These are phyloP conservation scores for Drosophila obscura DNA, from an alignment of 1,140 invertebrate species.

Conservation along the genomic window DNA sequence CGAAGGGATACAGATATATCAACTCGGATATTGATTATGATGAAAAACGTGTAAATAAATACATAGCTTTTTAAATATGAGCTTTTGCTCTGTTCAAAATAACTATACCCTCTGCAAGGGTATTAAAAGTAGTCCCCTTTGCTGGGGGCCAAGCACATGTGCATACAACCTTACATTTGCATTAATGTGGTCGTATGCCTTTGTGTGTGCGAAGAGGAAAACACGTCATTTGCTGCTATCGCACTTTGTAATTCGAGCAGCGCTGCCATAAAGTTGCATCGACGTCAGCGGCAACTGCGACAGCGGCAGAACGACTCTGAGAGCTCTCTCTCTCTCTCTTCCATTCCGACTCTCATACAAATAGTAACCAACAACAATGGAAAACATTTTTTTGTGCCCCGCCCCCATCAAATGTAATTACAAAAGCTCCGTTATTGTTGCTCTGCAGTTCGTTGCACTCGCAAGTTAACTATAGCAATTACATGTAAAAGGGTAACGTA, in stretches of 20 bases:
- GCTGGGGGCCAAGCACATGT: constrained; percentile 57
- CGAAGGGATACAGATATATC: too few species aligned
- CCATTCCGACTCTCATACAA: constrained; percentile 62
- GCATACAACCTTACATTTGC: constrained; percentile 18
- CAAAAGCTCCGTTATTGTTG: constrained; percentile 66
- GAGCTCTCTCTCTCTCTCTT: constrained; percentile 56
- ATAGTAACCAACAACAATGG: constrained; percentile 43
- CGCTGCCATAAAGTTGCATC: constrained; percentile 9
- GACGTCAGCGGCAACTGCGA: background rate
- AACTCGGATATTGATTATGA: too few species aligned
- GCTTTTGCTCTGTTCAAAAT: too few species aligned
- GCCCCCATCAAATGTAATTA: constrained; percentile 68
- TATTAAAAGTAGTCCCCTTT: constrained; percentile 47
- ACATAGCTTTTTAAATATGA: too few species aligned
- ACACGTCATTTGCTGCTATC: constrained; percentile 74
- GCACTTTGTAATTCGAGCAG: constrained; percentile 64
- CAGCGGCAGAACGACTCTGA: constrained; percentile 19
- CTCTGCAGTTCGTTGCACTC: constrained; percentile 68
- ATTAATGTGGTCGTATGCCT: background rate
- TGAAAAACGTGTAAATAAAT: too few species aligned
- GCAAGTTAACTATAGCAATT: constrained; percentile 61
- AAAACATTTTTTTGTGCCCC: constrained; percentile 57
- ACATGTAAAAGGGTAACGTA: constrained; percentile 50
- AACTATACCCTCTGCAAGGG: too few species aligned
- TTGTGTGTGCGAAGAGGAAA: constrained; percentile 36